phyloP scores from a whole-genome alignment of 2,888 invertebrate genomes.

The Phytoseiulus persimilis region DNA sequence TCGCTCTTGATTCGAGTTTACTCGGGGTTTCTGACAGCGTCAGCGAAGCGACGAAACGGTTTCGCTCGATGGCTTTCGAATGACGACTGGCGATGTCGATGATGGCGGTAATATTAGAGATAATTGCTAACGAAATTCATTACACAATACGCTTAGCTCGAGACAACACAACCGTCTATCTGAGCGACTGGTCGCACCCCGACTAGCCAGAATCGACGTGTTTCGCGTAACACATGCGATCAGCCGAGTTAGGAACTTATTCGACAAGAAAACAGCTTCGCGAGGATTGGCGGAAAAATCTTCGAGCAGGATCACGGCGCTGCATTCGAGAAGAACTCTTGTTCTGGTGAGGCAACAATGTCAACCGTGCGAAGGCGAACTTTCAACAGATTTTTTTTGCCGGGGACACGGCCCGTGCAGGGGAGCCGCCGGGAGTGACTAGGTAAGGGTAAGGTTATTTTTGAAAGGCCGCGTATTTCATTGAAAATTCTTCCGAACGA shows the following conservation, averaged over 20 bases:
- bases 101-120: background rate
- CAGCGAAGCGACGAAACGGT: background rate
- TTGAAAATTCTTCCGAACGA: background rate
- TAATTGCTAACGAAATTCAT: background rate
- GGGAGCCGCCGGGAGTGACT: background rate
- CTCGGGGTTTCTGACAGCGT: background rate
- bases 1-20: background rate
- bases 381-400: background rate
- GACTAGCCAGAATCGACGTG: background rate
- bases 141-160: background rate
- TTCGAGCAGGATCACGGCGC: no score
- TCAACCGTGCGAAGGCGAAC: background rate
- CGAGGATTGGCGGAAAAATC: background rate
- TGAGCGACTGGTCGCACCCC: background rate
- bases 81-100: background rate
- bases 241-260: background rate
- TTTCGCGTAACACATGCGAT: background rate
- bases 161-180: background rate
- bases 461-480: background rate
- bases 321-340: background rate
- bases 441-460: background rate
- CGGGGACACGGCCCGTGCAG: background rate
- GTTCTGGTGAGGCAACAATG: background rate
- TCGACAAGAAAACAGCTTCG: background rate
- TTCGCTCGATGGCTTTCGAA: background rate